A percentile compares a stretch with the other conserved stretches of the same genome.
These are phyloP conservation scores for Scotopteryx bipunctaria DNA, from an alignment of 2,888 invertebrate genomes.

Conservation along the genomic window DNA sequence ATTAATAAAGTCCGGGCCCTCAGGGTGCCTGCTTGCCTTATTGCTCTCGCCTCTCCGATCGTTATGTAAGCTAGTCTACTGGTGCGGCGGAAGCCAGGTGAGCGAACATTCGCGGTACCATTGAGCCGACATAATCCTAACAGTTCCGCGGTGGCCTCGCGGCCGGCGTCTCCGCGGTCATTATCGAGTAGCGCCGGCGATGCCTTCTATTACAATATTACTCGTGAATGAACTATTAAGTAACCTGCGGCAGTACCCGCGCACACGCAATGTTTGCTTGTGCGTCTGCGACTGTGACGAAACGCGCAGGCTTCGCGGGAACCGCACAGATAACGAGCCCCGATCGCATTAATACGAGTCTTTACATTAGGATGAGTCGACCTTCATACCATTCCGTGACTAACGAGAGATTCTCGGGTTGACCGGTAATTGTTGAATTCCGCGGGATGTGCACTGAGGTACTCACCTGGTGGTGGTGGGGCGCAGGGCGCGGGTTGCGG, in stretches of 20 bases:
- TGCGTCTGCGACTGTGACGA: conserved; percentile 38
- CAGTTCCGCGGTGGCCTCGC: conserved; percentile 11
- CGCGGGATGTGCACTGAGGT: background rate
- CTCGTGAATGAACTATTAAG: conserved; percentile 5
- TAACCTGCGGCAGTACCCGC: conserved; percentile 11
- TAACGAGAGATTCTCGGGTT: conserved; percentile 31
- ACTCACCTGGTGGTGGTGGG: background rate
- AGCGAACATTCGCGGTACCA: background rate
- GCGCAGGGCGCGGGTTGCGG: conserved; percentile 1
- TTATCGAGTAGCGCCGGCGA: conserved; percentile 1
- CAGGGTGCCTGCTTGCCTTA: background rate
- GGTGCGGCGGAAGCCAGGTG: background rate
- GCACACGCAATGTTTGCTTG: conserved; percentile 37
- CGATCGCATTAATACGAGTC: conserved; percentile 62
- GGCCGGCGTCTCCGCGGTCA: background rate
- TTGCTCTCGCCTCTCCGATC: background rate
- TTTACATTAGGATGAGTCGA: conserved; percentile 63
- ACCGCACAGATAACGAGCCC: conserved; percentile 58
- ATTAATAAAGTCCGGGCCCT: background rate
- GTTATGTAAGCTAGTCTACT: background rate
- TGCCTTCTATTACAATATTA: background rate
- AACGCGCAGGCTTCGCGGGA: conserved; percentile 37
- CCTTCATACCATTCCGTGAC: conserved; percentile 51
- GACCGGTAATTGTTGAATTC: conserved; percentile 11
- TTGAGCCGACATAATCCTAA: background rate